Evolutionary conservation across 2,888 invertebrate species (phyloP).

Genomic region (Aphodius sticticus): DNA sequence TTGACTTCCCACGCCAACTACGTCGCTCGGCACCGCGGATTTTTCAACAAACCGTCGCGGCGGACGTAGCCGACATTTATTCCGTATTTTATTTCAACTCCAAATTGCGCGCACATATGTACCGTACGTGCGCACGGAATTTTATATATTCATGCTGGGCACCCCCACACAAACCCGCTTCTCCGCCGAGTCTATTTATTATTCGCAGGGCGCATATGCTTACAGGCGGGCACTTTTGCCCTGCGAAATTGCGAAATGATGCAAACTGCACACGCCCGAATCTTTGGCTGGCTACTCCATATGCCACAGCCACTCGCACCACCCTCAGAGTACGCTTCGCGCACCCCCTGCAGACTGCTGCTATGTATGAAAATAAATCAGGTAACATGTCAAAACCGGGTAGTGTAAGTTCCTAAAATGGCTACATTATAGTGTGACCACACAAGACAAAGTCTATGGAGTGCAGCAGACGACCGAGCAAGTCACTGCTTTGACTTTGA

Average conservation of each 20-base stretch:
- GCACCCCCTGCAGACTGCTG: neutral
- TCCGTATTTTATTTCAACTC: slow-evolving; percentile 19
- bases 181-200: neutral
- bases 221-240: neutral
- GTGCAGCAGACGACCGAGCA: too few relatives aligned
- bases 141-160: neutral
- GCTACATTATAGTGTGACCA: neutral
- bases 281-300: neutral
- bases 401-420: neutral
- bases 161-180: neutral
- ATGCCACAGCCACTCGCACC: neutral
- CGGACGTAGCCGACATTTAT: slow-evolving; percentile 17
- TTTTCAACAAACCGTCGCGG: neutral
- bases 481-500: too few relatives aligned
- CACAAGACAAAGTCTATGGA: too few relatives aligned
- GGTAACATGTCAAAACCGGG: neutral
- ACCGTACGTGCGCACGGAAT: slow-evolving; percentile 16
- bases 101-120: slow-evolving; percentile 24
- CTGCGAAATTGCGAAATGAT: neutral
- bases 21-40: neutral
- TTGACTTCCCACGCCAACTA: neutral
- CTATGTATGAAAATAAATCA: neutral
- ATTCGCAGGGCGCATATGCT: neutral
- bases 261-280: neutral
- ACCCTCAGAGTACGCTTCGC: neutral